Conservation (phyloP, 2,113 vertebrate genomes). For the Corythoichthys haematopterus region DNA sequence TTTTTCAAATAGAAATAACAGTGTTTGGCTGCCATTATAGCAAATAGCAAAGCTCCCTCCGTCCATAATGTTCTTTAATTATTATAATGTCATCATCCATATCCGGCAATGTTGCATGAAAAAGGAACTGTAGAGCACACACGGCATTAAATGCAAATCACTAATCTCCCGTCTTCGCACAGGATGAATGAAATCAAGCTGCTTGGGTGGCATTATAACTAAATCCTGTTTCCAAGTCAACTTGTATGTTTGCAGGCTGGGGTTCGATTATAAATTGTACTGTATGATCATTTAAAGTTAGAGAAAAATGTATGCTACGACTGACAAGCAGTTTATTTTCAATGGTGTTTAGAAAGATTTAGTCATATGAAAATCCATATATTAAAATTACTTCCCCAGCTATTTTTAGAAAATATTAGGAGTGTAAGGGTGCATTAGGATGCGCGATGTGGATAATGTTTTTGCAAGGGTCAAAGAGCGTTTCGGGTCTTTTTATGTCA, state of each 20-base stretch:
- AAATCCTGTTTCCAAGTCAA: conserved; percentile 42
- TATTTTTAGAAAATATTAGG: too few relatives aligned
- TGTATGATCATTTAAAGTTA: neutral
- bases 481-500: too few relatives aligned
- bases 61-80: conserved; percentile 77
- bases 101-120: conserved; percentile 68
- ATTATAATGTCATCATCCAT: conserved; percentile 75
- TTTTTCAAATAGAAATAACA: conserved; percentile 75
- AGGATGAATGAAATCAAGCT: conserved; percentile 64
- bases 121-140: conserved; percentile 59
- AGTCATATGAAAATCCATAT: neutral
- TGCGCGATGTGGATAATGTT: too few relatives aligned
- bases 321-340: neutral
- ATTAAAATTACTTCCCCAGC: too few relatives aligned
- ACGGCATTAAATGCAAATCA: conserved; percentile 70
- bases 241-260: conserved; percentile 7
- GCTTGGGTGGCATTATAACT: conserved; percentile 64
- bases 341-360: neutral
- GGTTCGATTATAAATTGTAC: conserved; percentile 10
- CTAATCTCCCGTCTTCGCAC: conserved; percentile 64
- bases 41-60: conserved; percentile 58
- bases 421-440: too few relatives aligned
- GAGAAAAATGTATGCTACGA: neutral
- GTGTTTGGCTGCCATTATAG: conserved; percentile 66
- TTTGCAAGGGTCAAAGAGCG: too few relatives aligned